Evolutionary conservation across 2,888 invertebrate genomes (phyloP).

Genomic region (Ryuthela nishihirai): DNA sequence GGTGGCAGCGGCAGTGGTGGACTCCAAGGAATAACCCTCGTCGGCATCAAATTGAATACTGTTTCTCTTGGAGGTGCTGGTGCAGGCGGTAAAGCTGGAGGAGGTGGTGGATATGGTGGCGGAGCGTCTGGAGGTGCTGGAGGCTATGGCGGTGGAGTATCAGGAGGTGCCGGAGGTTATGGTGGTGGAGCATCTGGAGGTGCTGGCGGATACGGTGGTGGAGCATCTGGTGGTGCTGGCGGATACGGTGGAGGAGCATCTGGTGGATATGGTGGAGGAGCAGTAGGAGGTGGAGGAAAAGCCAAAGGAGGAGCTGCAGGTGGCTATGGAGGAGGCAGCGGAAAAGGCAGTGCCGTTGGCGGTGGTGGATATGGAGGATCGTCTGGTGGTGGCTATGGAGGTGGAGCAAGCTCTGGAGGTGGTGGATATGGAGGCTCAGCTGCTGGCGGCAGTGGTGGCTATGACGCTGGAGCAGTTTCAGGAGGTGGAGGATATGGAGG

Average conservation of each 20-base stretch:
- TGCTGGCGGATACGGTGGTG: background rate
- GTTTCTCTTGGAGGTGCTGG: conserved; percentile 14
- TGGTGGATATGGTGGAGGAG: conserved; percentile 16
- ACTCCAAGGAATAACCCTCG: conserved; percentile 29
- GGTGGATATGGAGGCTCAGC: conserved; percentile 24
- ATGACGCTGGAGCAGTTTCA: background rate
- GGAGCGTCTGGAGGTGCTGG: conserved; percentile 14
- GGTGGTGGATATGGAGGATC: no score
- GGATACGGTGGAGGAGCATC: conserved; percentile 5
- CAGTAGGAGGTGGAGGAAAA: background rate
- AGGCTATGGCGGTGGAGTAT: conserved; percentile 2
- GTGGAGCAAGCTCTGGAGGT: background rate
- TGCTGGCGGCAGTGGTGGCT: no score
- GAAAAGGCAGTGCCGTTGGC: no score
- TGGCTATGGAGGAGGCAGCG: no score
- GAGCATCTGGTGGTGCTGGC: conserved; percentile 1
- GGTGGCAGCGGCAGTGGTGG: conserved; percentile 6
- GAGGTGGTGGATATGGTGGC: conserved; percentile 13
- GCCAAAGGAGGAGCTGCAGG: no score
- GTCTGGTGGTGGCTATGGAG: background rate
- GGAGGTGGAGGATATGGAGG: conserved; percentile 20
- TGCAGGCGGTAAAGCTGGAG: conserved; percentile 5
- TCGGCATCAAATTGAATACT: conserved; percentile 32
- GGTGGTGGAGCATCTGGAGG: background rate
- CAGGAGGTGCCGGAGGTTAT: conserved; percentile 1